Evolutionary conservation across 2,113 vertebrate species (phyloP).

Genomic region (Phyllopteryx taeniolatus): DNA sequence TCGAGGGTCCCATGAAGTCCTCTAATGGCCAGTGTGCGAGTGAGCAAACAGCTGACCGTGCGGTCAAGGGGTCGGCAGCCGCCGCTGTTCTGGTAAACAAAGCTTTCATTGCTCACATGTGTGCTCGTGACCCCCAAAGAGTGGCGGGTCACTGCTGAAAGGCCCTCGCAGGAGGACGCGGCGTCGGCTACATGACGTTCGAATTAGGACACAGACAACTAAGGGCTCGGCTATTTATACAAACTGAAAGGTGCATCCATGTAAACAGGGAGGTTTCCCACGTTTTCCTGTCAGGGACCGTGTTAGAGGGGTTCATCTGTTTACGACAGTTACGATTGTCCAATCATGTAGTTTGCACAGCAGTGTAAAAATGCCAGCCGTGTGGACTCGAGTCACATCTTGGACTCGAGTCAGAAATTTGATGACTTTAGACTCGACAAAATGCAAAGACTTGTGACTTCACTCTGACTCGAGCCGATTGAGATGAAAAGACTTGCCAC

Average conservation of each 20-base stretch:
- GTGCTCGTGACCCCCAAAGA: constrained; percentile 51
- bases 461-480: too few relatives aligned
- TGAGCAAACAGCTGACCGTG: constrained; percentile 52
- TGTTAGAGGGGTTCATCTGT: too few relatives aligned
- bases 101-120: constrained; percentile 50
- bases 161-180: constrained; percentile 3
- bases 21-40: constrained; percentile 6
- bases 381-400: too few relatives aligned
- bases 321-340: too few relatives aligned
- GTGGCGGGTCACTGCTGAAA: constrained; percentile 50
- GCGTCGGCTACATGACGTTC: constrained; percentile 20
- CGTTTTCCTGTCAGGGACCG: background rate
- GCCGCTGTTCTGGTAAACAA: constrained; percentile 47
- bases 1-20: background rate
- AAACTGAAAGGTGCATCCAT: background rate
- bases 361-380: too few relatives aligned
- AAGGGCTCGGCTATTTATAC: background rate
- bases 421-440: too few relatives aligned
- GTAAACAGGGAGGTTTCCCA: background rate
- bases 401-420: too few relatives aligned
- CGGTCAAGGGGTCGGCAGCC: constrained; percentile 54
- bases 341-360: too few relatives aligned
- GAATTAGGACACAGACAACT: constrained; percentile 15
- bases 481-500: too few relatives aligned
- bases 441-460: too few relatives aligned